Evolutionary conservation across 2,888 invertebrate genomes (phyloP), one percentile per base, ranked within the genome.

Genomic region (Celastrina argiolus): DNA sequence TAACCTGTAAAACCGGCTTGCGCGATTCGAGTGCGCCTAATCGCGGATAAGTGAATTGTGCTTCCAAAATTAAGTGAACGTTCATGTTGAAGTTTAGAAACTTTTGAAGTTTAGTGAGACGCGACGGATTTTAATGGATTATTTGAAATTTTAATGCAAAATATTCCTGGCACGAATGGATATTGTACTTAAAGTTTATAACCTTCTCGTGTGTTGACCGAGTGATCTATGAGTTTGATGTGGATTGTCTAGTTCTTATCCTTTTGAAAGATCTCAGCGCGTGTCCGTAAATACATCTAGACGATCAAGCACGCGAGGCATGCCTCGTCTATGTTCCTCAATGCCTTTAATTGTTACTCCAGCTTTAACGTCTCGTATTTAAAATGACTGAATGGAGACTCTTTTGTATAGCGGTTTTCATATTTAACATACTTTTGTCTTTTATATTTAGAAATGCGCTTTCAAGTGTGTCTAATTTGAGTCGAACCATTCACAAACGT

Each of bases 251-350:
- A 59, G 18, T 59, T 59, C 31, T 59, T 59, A 16, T 59, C 34
- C 16, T 51, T 51, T 51, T 61, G 22, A 56, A 14, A 22, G 36
- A 36, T 61, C 61, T 39, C 39, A 36, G 61, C 22, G 74, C 72
- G 73, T 73, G 74, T 80, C 81, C 77, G 76, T 77, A 81, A 84
- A 82, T 84, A 81, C 73, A 76, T 72, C 77, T 78, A 83, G 83
- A 86, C 84, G 74, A 74, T 74, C 78, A 81, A 82, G 78, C 81
- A 85, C 83, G 81, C 81, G 79, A 81, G 78, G 76, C 80, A 82
- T 80, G 79, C 74, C 74, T 77, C 61, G 61, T 61, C 61, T 61
- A 61, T 59, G 61, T 36, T 61, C 14, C 22, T 22, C 34, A 18
- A 61, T 39, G 34, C 34, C 16, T 31, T 18, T 10, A 22, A 39